phyloP scores from a whole-genome alignment of 2,113 vertebrate species.

The Tylochromis polylepis region DNA sequence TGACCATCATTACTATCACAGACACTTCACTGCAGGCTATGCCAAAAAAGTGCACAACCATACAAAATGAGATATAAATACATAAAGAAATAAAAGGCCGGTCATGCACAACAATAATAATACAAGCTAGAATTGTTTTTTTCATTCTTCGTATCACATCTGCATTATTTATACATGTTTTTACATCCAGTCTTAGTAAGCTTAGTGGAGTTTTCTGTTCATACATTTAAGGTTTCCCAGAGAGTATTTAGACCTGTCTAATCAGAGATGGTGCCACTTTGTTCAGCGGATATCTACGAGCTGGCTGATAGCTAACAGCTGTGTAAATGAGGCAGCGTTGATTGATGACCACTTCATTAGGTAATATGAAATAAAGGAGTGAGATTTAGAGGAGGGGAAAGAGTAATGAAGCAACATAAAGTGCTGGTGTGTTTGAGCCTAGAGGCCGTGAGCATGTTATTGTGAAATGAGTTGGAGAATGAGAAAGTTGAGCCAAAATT shows the following conservation, averaged over 20 bases:
- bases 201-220: neutral
- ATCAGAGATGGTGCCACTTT: neutral
- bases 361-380: slow-evolving; percentile 16
- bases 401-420: slow-evolving; percentile 16
- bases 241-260: neutral
- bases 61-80: neutral
- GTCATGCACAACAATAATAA: neutral
- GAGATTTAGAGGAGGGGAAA: neutral
- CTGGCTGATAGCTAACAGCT: neutral
- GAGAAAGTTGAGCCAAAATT: slow-evolving; percentile 22
- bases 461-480: slow-evolving; percentile 32
- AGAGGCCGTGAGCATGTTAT: neutral
- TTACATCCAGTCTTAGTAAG: neutral
- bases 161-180: neutral
- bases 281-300: neutral
- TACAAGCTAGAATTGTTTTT: neutral
- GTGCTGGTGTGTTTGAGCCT: neutral
- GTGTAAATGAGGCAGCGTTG: neutral
- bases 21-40: neutral
- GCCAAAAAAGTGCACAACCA: neutral
- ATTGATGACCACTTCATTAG: slow-evolving; percentile 32
- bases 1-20: neutral
- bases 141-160: neutral
- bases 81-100: neutral
- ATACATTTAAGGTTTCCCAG: neutral